phyloP scores from a whole-genome alignment of 2,797 vertebrate species.

The Artibeus jamaicensis region DNA sequence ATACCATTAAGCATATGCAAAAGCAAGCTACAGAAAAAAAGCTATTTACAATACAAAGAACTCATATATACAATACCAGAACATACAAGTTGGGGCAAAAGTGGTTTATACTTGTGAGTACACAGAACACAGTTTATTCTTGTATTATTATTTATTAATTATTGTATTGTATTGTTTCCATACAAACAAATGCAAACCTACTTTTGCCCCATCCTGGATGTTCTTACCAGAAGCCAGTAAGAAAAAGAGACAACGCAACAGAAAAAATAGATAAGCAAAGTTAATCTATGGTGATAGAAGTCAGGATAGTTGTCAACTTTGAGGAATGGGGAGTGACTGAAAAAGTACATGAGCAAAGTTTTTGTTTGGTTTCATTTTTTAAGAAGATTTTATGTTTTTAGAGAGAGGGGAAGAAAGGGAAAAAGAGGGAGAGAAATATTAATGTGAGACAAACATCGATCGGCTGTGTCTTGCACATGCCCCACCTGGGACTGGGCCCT shows the following conservation, averaged over 20 bases:
- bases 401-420: not conserved
- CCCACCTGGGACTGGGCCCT: not conserved
- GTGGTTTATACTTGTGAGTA: not conserved
- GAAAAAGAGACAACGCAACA: not conserved
- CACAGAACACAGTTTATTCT: not conserved
- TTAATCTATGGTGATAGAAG: not conserved
- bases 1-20: not conserved
- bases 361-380: not conserved
- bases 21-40: constrained; percentile 7
- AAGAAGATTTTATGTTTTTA: not conserved
- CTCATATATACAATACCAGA: not conserved
- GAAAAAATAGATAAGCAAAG: not conserved
- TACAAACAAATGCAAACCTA: no score
- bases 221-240: not conserved
- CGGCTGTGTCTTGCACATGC: accelerated
- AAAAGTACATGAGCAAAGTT: not conserved
- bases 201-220: not conserved
- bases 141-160: no score
- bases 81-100: not conserved
- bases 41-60: not conserved
- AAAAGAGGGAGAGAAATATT: not conserved
- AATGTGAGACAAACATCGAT: not conserved
- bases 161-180: no score
- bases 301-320: not conserved
- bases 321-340: not conserved